Evolutionary conservation across 1,140 invertebrate species (phyloP).

Genomic region (Melanaphis sacchari): DNA sequence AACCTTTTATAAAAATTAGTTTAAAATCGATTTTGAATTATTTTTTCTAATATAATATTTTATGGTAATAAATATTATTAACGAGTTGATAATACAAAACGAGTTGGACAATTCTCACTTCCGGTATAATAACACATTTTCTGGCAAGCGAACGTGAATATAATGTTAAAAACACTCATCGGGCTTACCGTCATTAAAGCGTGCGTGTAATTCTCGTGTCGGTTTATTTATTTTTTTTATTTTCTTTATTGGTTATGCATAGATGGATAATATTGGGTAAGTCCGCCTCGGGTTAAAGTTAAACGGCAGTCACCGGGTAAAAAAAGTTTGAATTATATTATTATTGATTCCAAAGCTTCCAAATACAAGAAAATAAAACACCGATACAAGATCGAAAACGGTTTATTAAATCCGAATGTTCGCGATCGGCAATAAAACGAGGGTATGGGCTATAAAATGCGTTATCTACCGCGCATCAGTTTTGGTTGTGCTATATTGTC

Average conservation of each 20-base stretch:
- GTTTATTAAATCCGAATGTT: constrained; percentile 19
- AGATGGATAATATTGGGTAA: background rate
- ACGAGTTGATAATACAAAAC: background rate
- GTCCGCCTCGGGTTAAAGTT: background rate
- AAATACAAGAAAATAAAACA: background rate
- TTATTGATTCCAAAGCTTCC: background rate
- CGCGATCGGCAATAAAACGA: background rate
- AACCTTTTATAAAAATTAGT: background rate
- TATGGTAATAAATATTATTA: background rate
- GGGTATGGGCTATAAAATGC: background rate
- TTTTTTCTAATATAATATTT: background rate
- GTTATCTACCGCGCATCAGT: background rate
- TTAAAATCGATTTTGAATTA: background rate
- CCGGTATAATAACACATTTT: background rate
- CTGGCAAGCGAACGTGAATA: background rate
- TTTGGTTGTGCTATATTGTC: background rate
- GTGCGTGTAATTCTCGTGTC: background rate
- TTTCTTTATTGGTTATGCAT: background rate
- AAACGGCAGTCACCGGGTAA: background rate
- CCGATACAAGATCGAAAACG: background rate
- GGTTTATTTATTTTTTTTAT: background rate
- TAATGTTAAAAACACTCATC: background rate
- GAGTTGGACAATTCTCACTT: background rate
- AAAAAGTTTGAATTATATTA: background rate
- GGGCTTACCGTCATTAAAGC: background rate